Conservation (phyloP, 2,888 invertebrate genomes). For the Seira sanloemensis region DNA sequence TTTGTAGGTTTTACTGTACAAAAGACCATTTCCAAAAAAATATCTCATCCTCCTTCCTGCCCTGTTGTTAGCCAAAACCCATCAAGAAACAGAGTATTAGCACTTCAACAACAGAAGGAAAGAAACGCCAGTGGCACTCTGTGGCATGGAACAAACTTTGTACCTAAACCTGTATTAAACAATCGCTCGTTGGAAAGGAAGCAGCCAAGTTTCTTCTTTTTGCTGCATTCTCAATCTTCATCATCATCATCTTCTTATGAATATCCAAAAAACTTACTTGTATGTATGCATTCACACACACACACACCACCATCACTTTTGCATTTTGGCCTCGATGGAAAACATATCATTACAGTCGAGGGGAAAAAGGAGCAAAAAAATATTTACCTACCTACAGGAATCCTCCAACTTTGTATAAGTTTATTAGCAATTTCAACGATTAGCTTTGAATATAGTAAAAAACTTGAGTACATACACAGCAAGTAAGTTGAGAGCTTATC, state of each 20-base stretch:
- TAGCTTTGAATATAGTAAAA: too few species aligned
- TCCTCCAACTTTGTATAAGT: constrained; percentile 5
- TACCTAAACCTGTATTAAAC: not conserved
- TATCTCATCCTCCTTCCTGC: constrained; percentile 3
- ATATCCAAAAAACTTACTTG: not conserved
- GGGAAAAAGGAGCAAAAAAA: not conserved
- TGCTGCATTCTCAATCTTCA: constrained; percentile 2
- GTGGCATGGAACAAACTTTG: not conserved
- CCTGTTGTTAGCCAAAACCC: constrained; percentile 7
- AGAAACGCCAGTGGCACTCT: constrained; percentile 6
- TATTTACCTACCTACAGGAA: not conserved
- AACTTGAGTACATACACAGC: too few species aligned
- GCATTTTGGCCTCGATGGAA: not conserved
- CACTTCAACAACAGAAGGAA: not conserved
- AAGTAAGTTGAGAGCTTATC: too few species aligned
- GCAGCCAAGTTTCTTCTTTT: not conserved
- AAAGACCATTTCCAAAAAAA: not conserved
- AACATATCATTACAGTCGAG: not conserved
- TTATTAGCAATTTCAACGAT: constrained; percentile 11
- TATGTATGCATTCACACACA: not conserved
- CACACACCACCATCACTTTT: not conserved
- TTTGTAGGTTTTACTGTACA: not conserved
- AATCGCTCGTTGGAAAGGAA: not conserved
- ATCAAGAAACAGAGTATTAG: constrained; percentile 8
- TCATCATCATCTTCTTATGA: constrained; percentile 7